Evolutionary conservation across 2,888 invertebrate species (phyloP), one percentile per base, ranked within the genome.

Genomic region (Blera fallax): DNA sequence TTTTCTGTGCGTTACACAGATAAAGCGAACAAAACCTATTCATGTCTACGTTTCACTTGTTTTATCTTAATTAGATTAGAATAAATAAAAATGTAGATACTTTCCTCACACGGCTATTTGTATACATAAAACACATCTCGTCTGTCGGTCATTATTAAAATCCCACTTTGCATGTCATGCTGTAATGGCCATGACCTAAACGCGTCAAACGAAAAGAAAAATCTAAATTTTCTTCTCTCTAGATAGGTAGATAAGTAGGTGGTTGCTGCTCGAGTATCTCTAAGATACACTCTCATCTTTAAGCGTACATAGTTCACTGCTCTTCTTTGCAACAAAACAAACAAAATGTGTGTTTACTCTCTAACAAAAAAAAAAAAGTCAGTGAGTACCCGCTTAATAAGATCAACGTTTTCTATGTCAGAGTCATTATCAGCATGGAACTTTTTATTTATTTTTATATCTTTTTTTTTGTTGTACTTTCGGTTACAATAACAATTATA

Each of bases 321-420:
- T 77, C 69, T 37, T 54, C 69, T 45, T 58, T 32, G 14, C 18
- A 50, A 62, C 8, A 32, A 27, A 48, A 62, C 24, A 27, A 29
- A 58, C 21, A 50, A 32, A 45, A 2, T 52, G 21, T 21, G 24
- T 64, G 11, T 54, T 77, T 77, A 77, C 77, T 82, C 77, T 82
- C 82, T 70, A 82, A 40, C 70, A 82, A 65, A 69, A 69, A 7
- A 60, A 60, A 16, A 40, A 14, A 40, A n/a, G 48, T 34, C 40
- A 29, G 14, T 18, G 45, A 50, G 67, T 48, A 50, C 69, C 65
- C 43, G 74, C 74, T 84, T 79, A 74, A 84, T 76, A 84, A 84
- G 80, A 84, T 84, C 84, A 80, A 74, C 80, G 74, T 64, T 80
- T 84, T 84, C 84, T 84, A 80, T 84, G 84, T 84, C 84, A 84